Evolutionary conservation across 2,113 vertebrate species (phyloP), one percentile per base, ranked within the genome.

Genomic region (Pomatostomus ruficeps): DNA sequence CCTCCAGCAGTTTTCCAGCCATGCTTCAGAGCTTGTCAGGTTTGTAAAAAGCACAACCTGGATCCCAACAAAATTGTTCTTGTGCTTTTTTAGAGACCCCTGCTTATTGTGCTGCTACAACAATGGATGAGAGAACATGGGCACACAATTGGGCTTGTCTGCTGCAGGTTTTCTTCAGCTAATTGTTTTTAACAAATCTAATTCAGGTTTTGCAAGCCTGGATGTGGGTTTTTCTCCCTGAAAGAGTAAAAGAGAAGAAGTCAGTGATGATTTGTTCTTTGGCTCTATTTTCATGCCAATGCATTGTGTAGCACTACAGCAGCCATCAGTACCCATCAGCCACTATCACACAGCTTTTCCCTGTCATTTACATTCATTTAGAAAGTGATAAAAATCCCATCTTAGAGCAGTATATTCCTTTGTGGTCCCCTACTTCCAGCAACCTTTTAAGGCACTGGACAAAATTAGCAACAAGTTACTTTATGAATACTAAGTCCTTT

Each of bases 281-380:
- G 95, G 23, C 93, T 94, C 29, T 82, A 51, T 96, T 96, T 95
- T 86, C 61, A 55, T 96, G 93, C 97, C 96, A 94, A 42, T 54
- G 73, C 95, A 94, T 87, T 95, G 83, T 96, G 93, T 95, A 96
- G 93, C 40, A 2, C 93, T 80, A 80, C 81, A 93, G 88, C 96
- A 97, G 95, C 89, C 94, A 95, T 97, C 97, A 97, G 89, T 97
- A 97, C 94, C 91, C 96, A 83, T 88, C 97, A 97, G 93, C 82
- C 96, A 95, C 96, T 95, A 95, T 94, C 88, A 29, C 92, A 94
- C 85, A 95, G 96, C 95, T 96, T 97, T 97, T 96, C 91, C 80
- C 88, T 96, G 97, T 97, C 97, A 96, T 96, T 98, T 97, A 97
- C 93, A n/a, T n/a, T 97, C 96, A 95, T 96, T 98, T 97, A 97